phyloP scores from a whole-genome alignment of 1,140 invertebrate genomes.

The Sarcophaga bullata region DNA sequence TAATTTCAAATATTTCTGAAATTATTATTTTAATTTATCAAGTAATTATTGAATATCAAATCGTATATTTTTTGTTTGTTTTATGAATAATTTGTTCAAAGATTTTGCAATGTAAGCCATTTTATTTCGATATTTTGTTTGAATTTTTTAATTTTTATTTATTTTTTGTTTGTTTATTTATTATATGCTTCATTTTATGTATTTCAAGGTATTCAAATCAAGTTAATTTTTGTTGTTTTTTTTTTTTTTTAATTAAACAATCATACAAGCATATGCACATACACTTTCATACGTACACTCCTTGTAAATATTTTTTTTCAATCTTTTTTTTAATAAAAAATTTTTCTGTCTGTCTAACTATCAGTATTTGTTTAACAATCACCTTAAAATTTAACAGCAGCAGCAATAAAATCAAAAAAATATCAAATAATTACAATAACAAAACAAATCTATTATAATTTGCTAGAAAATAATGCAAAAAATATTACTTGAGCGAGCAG shows the following conservation, averaged over 20 bases:
- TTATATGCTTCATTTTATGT: slow-evolving; percentile 14
- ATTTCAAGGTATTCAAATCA: slow-evolving; percentile 26
- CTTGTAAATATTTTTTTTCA: neutral
- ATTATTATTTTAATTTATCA: no score
- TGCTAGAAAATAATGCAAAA: no score
- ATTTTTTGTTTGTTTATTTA: slow-evolving; percentile 1
- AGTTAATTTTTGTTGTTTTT: neutral
- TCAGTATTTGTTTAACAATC: slow-evolving; percentile 36
- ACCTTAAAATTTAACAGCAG: slow-evolving; percentile 25
- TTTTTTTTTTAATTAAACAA: slow-evolving; percentile 14
- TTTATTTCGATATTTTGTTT: neutral
- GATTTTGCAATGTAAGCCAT: neutral
- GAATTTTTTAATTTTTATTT: neutral
- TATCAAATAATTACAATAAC: no score
- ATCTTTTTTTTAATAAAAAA: neutral
- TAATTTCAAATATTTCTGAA: no score
- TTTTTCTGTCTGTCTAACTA: neutral
- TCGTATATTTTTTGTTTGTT: no score
- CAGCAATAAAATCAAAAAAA: neutral
- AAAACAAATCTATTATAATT: no score
- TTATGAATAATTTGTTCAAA: neutral
- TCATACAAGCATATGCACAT: neutral
- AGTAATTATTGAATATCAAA: no score
- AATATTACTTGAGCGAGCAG: no score
- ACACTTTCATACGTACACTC: neutral